phyloP scores from a whole-genome alignment of 2,888 invertebrate genomes.

The Hypselothyrea guttata region DNA sequence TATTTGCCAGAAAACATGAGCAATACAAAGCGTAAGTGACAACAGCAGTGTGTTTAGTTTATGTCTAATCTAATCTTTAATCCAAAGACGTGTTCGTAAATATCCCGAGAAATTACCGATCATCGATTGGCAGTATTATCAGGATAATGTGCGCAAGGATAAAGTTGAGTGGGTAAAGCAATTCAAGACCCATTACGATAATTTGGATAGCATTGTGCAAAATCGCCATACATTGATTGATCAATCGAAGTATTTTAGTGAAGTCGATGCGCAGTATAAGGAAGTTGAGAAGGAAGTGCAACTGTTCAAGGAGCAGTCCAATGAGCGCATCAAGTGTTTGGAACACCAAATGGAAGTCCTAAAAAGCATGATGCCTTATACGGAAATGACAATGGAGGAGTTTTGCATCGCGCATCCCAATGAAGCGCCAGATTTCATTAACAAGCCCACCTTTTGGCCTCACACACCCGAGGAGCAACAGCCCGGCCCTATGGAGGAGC shows the following conservation, averaged over 20 bases:
- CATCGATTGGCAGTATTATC: slow-evolving; percentile 92
- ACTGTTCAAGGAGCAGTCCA: slow-evolving; percentile 62
- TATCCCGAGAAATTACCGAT: slow-evolving; percentile 88
- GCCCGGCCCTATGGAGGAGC: slow-evolving; percentile 43
- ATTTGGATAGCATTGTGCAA: slow-evolving; percentile 59
- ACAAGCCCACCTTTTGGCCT: slow-evolving; percentile 93
- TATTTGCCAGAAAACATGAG: slow-evolving; percentile 52
- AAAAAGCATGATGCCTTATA: slow-evolving; percentile 87
- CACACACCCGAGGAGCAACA: slow-evolving; percentile 87
- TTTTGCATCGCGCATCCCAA: slow-evolving; percentile 88
- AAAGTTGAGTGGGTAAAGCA: slow-evolving; percentile 90
- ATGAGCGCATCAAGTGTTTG: slow-evolving; percentile 80
- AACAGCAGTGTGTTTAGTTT: too few species aligned
- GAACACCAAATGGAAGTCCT: slow-evolving; percentile 85
- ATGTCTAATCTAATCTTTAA: not conserved
- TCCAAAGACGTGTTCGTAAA: slow-evolving; percentile 58
- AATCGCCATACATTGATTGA: slow-evolving; percentile 59
- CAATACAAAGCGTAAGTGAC: slow-evolving; percentile 62
- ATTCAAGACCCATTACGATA: slow-evolving; percentile 90
- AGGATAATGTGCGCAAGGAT: slow-evolving; percentile 85
- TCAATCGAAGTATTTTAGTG: slow-evolving; percentile 71
- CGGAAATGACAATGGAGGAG: slow-evolving; percentile 93
- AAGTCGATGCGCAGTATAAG: slow-evolving; percentile 86
- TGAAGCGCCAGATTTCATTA: slow-evolving; percentile 85
- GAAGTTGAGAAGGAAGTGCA: slow-evolving; percentile 83